Conservation (phyloP, 2,797 vertebrate species). For the Spea hammondii region DNA sequence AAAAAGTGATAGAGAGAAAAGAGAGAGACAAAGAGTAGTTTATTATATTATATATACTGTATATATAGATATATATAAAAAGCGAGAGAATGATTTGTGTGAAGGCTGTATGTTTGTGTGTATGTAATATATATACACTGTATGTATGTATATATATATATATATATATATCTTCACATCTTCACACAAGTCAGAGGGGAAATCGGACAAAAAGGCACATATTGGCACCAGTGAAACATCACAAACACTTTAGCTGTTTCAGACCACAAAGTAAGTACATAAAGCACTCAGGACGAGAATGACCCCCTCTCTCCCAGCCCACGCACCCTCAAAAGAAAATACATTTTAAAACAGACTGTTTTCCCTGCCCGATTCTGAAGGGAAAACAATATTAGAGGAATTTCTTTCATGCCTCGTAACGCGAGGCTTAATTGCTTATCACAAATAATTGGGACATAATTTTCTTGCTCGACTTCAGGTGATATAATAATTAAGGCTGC, state of each 20-base stretch:
- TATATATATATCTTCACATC: conserved; percentile 54
- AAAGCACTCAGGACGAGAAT: conserved; percentile 32
- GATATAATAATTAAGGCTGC: conserved; percentile 67
- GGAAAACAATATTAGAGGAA: conserved; percentile 70
- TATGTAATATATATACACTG: no score
- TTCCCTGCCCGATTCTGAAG: conserved; percentile 59
- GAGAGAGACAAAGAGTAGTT: no score
- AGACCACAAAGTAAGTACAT: conserved; percentile 80
- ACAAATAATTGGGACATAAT: conserved; percentile 70
- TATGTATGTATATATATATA: no score
- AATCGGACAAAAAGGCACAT: conserved; percentile 89
- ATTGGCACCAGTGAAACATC: conserved; percentile 76
- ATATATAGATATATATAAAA: no score
- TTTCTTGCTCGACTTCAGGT: conserved; percentile 70
- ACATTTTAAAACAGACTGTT: conserved; percentile 61
- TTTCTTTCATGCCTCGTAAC: conserved; percentile 67
- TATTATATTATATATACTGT: no score
- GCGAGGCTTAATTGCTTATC: conserved; percentile 69
- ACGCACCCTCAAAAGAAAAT: conserved; percentile 49
- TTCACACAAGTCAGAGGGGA: conserved; percentile 90
- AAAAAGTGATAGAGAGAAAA: no score
- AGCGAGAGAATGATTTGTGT: no score
- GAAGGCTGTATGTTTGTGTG: no score
- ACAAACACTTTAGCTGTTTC: conserved; percentile 78
- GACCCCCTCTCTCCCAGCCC: conserved; percentile 37